A percentile compares a stretch with the other conserved stretches of the same genome.
Evolutionary conservation across 2,797 vertebrate species (phyloP).

Genomic region (Anableps anableps): DNA sequence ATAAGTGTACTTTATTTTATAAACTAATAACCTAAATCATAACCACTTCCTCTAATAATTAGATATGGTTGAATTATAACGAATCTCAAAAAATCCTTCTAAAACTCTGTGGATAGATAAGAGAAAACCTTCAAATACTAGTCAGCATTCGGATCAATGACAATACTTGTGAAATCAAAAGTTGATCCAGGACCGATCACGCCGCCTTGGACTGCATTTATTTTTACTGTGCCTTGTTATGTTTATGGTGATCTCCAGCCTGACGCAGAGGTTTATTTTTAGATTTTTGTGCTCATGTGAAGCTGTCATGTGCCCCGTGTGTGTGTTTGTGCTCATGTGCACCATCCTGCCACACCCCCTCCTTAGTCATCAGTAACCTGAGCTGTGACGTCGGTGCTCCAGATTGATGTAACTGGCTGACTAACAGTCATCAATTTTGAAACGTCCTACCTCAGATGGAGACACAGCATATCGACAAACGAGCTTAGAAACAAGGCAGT

Average conservation of each 20-base stretch:
- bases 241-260: conserved; percentile 31
- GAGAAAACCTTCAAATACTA: not conserved
- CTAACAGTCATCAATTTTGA: conserved; percentile 21
- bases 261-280: conserved; percentile 55
- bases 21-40: not conserved
- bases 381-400: conserved; percentile 51
- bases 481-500: not conserved
- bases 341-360: conserved; percentile 26
- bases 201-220: not conserved
- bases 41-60: no score
- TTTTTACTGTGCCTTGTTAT: conserved; percentile 10
- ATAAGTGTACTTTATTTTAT: not conserved
- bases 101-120: not conserved
- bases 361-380: conserved; percentile 43
- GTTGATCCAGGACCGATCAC: not conserved
- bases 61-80: no score
- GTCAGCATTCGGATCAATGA: not conserved
- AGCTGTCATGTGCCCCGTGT: conserved; percentile 1
- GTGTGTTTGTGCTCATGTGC: conserved; percentile 19
- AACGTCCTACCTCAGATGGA: conserved; percentile 18
- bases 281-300: conserved; percentile 24
- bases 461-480: conserved; percentile 12
- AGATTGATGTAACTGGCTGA: conserved; percentile 47
- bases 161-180: not conserved
- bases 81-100: no score